Conservation (phyloP, 2,888 invertebrate genomes). For the Harpalus rufipes region DNA sequence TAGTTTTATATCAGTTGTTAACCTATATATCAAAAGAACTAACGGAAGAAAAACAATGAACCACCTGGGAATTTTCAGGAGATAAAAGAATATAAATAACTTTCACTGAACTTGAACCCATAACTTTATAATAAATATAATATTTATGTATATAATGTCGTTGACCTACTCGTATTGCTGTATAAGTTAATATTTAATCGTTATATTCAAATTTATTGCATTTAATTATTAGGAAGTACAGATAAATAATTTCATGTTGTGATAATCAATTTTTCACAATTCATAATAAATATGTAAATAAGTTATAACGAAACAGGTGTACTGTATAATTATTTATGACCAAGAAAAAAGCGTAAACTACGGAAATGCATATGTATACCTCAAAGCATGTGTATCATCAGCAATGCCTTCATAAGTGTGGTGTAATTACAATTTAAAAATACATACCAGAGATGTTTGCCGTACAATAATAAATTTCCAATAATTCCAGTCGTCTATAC, state of each 20-base stretch:
- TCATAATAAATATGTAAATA: neutral
- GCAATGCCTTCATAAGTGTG: no score
- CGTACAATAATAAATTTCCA: neutral
- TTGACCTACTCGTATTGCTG: no score
- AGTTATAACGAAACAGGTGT: no score
- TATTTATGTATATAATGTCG: no score
- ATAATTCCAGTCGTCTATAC: neutral
- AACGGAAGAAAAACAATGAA: neutral
- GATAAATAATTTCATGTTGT: no score
- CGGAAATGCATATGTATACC: no score
- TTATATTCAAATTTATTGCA: no score
- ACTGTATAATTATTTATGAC: no score
- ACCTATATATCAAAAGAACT: neutral
- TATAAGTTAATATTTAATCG: no score
- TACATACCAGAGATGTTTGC: neutral
- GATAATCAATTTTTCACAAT: neutral
- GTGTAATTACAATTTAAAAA: neutral
- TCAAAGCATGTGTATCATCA: no score
- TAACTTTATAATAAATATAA: neutral
- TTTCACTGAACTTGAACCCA: neutral
- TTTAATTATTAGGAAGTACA: no score
- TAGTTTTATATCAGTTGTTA: neutral
- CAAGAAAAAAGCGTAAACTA: no score
- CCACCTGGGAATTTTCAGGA: neutral
- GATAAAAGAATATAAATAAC: conserved; percentile 7